These are phyloP conservation scores for Virgularia gustaviana DNA, from an alignment of 92 coral and sea anemone genomes.

Conservation along the genomic window DNA sequence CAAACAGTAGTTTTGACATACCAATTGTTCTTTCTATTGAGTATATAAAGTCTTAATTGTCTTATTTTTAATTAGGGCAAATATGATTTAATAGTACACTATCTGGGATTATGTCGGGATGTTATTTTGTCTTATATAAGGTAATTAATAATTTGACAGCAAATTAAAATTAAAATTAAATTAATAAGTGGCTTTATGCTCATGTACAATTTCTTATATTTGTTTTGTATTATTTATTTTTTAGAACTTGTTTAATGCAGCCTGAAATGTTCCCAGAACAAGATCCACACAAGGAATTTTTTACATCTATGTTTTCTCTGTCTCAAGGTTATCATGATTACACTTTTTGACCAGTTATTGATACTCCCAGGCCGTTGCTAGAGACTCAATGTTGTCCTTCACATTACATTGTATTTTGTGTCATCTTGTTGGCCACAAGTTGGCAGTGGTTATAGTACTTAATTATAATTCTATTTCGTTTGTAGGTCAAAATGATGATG, in stretches of 20 bases:
- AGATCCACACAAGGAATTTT: constrained; percentile 71
- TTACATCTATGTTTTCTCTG: constrained; percentile 51
- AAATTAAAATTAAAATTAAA: neutral
- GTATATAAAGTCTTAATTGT: too few relatives aligned
- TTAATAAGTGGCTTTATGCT: too few relatives aligned
- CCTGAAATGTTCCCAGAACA: constrained; percentile 78
- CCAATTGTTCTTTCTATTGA: too few relatives aligned
- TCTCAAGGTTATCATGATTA: constrained; percentile 77
- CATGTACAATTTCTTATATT: too few relatives aligned
- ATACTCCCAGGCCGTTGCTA: neutral
- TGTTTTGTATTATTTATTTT: neutral
- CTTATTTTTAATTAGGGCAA: constrained; percentile 10
- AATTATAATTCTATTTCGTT: neutral
- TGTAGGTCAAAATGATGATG: constrained; percentile 14
- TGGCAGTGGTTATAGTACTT: neutral
- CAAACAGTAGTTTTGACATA: too few relatives aligned
- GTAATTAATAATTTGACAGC: neutral
- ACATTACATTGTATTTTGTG: too few relatives aligned
- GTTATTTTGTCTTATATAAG: constrained; percentile 1
- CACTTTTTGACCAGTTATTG: neutral
- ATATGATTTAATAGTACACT: constrained; percentile 4
- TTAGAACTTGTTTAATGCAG: constrained; percentile 74
- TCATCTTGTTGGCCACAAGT: too few relatives aligned
- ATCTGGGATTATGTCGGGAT: constrained; percentile 5
- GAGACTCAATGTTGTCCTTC: too few relatives aligned